Evolutionary conservation across 2,888 invertebrate genomes (phyloP).

Genomic region (Cancer borealis): DNA sequence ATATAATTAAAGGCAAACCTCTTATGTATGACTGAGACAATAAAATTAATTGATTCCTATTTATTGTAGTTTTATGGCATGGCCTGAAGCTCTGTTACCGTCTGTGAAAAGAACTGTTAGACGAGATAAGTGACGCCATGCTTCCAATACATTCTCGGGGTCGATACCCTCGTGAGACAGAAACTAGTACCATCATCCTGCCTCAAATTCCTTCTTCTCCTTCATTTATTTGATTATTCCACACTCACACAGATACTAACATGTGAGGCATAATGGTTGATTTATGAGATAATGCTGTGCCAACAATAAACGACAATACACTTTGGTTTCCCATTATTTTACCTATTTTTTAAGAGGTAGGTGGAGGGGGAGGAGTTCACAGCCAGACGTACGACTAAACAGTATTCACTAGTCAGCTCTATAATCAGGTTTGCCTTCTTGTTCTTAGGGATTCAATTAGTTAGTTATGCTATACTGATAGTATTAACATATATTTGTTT

Average conservation of each 20-base stretch:
- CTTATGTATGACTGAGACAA: no score
- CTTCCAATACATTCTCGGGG: background rate
- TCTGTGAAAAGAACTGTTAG: background rate
- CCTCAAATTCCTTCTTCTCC: background rate
- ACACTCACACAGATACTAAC: background rate
- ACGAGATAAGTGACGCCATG: constrained; percentile 16
- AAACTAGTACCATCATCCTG: background rate
- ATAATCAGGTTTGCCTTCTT: background rate
- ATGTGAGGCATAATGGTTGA: background rate
- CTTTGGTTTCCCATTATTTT: constrained; percentile 22
- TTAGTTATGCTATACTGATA: background rate
- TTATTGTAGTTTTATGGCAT: background rate
- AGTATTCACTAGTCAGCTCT: background rate
- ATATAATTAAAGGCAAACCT: no score
- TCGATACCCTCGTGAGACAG: background rate
- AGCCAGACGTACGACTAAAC: background rate
- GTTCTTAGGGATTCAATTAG: background rate
- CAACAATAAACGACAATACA: background rate
- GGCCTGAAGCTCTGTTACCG: background rate
- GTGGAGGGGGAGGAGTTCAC: background rate
- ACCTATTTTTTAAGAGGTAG: background rate
- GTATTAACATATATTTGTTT: background rate
- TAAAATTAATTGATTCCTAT: no score
- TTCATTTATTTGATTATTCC: background rate
- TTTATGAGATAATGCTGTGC: background rate